A percentile compares a stretch with the other conserved stretches of the same genome.
These are phyloP conservation scores for Serripes groenlandicus DNA, from an alignment of 2,888 invertebrate genomes.

Conservation along the genomic window DNA sequence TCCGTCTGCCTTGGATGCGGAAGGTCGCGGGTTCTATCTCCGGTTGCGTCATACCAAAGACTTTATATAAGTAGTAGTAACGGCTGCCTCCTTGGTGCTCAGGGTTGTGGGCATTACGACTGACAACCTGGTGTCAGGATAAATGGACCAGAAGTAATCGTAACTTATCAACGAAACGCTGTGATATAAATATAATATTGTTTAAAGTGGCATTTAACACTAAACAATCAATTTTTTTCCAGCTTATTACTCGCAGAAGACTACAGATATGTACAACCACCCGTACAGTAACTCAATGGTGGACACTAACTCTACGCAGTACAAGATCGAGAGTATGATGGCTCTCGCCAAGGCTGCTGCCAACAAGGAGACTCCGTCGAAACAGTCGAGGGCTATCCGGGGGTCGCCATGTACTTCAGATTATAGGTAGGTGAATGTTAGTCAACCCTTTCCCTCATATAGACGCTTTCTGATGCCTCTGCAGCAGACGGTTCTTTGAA, in stretches of 20 bases:
- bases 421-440: slow-evolving; percentile 57
- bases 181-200: background rate
- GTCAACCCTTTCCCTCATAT: background rate
- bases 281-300: slow-evolving; percentile 23
- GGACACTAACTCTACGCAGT: slow-evolving; percentile 45
- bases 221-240: background rate
- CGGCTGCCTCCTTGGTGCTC: too few relatives aligned
- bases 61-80: too few relatives aligned
- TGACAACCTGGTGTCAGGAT: too few relatives aligned
- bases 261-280: slow-evolving; percentile 13
- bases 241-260: slow-evolving; percentile 4
- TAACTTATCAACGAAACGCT: too few relatives aligned
- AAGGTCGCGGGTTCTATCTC: too few relatives aligned
- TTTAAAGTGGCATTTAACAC: background rate
- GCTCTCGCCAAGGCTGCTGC: slow-evolving; percentile 15
- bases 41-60: too few relatives aligned
- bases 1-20: too few relatives aligned
- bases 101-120: too few relatives aligned
- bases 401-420: slow-evolving; percentile 64
- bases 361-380: slow-evolving; percentile 67
- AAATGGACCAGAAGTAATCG: too few relatives aligned
- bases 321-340: slow-evolving; percentile 41
- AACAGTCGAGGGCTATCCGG: slow-evolving; percentile 74
- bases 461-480: too few relatives aligned
- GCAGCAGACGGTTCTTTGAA: too few relatives aligned